These are phyloP conservation scores for Pterois miles DNA, from an alignment of 2,797 vertebrate species.

Conservation along the genomic window DNA sequence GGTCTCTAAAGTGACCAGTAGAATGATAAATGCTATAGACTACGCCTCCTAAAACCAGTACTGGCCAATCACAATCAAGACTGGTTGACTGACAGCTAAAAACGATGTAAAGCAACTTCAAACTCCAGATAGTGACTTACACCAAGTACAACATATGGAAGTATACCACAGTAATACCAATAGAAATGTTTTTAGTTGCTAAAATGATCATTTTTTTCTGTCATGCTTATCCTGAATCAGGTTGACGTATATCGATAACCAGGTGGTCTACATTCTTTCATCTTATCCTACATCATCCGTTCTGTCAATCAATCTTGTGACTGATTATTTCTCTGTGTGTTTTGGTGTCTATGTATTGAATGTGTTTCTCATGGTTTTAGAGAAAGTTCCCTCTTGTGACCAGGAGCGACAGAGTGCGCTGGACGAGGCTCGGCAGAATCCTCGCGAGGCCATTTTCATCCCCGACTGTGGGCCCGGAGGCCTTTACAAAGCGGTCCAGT, in stretches of 20 bases:
- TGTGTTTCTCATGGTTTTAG: conserved; percentile 84
- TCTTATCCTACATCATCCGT: background rate
- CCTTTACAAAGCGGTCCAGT: conserved; percentile 95
- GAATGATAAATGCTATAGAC: background rate
- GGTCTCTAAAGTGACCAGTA: background rate
- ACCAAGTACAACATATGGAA: background rate
- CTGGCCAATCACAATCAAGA: background rate
- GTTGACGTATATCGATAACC: background rate
- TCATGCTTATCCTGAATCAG: background rate
- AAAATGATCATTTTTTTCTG: background rate
- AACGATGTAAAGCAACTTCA: background rate
- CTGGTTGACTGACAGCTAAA: background rate
- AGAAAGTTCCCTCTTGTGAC: conserved; percentile 97
- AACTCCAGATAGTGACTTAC: background rate
- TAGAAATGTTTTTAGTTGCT: background rate
- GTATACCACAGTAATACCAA: no score
- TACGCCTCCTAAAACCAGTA: background rate
- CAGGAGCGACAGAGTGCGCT: conserved; percentile 95
- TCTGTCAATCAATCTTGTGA: background rate
- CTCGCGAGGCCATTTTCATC: conserved; percentile 92
- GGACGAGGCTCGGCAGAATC: conserved; percentile 91
- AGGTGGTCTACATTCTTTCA: background rate
- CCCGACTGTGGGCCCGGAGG: conserved; percentile 92
- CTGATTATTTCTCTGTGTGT: background rate
- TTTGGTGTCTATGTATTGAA: conserved; percentile 61